A percentile compares a stretch with the other conserved stretches of the same genome.
Evolutionary conservation across 2,797 vertebrate species (phyloP).

Genomic region (Babyrousa celebensis): DNA sequence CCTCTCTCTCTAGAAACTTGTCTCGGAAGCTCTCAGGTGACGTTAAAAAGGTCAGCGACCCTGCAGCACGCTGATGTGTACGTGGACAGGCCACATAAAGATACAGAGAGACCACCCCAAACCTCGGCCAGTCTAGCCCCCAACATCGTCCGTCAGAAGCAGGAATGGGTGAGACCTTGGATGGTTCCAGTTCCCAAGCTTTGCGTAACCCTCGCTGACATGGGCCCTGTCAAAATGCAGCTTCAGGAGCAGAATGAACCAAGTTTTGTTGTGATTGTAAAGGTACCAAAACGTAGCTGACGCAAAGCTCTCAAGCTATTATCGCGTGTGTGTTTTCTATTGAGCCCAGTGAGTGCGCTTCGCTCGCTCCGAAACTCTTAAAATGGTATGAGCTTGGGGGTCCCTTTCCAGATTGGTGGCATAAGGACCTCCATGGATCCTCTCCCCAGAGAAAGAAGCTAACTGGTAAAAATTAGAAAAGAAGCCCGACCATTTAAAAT

Average conservation of each 20-base stretch:
- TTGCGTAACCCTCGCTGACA: neutral
- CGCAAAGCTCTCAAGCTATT: neutral
- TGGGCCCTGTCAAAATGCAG: neutral
- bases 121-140: neutral
- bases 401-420: neutral
- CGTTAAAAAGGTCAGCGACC: neutral
- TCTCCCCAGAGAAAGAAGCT: neutral
- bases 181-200: neutral
- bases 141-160: neutral
- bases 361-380: neutral
- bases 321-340: neutral
- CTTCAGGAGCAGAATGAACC: neutral
- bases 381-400: neutral
- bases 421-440: neutral
- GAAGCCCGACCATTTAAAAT: neutral
- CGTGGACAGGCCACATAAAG: neutral
- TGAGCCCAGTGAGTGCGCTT: neutral
- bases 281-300: neutral
- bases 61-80: neutral
- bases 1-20: neutral
- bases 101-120: neutral
- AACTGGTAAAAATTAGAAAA: conserved; percentile 8
- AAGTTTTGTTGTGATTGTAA: neutral
- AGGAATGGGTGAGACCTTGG: neutral
- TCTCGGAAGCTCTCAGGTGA: neutral